A percentile compares a stretch with the other conserved stretches of the same genome.
Conservation (phyloP, 2,888 invertebrate genomes). For the Spisula subtruncata region DNA sequence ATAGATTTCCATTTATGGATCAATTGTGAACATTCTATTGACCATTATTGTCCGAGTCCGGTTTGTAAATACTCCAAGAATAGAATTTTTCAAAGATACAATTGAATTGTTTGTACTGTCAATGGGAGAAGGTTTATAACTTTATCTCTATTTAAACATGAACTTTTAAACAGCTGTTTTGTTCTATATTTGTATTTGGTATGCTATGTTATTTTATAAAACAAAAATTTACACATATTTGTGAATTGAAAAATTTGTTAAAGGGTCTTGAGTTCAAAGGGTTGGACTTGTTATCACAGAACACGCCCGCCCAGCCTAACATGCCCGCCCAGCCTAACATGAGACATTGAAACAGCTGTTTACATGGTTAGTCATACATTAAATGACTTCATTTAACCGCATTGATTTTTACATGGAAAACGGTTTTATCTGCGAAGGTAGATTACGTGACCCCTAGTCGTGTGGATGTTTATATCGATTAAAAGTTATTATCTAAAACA, state of each 20-base stretch:
- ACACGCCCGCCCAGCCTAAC: not conserved
- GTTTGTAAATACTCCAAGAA: not conserved
- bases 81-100: no score
- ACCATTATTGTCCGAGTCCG: not conserved
- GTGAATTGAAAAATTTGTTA: not conserved
- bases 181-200: not conserved
- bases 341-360: slow-evolving; percentile 22
- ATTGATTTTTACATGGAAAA: slow-evolving; percentile 8
- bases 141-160: not conserved
- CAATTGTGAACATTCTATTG: not conserved
- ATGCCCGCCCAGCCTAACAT: not conserved
- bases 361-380: not conserved
- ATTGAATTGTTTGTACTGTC: not conserved
- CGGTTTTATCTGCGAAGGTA: not conserved
- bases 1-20: not conserved
- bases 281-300: not conserved
- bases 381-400: not conserved
- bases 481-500: not conserved
- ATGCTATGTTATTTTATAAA: not conserved
- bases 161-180: not conserved
- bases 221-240: slow-evolving; percentile 19
- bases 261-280: not conserved
- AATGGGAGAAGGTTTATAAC: not conserved
- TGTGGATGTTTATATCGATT: not conserved
- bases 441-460: not conserved